Evolutionary conservation across 2,888 invertebrate genomes (phyloP).

Genomic region (Xestia c-nigrum): DNA sequence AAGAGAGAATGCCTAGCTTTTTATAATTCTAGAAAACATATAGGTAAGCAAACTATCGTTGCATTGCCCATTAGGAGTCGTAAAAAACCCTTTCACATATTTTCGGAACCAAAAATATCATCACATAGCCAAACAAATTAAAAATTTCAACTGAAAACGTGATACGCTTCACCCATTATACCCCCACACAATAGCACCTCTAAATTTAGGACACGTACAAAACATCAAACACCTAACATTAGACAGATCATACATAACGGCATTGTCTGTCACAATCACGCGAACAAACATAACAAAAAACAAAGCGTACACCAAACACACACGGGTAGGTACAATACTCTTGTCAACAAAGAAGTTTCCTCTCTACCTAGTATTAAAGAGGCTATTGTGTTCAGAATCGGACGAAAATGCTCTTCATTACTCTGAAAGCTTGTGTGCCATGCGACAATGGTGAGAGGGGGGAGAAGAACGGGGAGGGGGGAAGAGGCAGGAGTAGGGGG

Average conservation of each 20-base stretch:
- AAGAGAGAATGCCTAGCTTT: background rate
- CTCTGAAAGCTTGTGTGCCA: conserved; percentile 90
- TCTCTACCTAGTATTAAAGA: conserved; percentile 90
- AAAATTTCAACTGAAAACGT: background rate
- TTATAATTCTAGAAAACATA: background rate
- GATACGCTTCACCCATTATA: background rate
- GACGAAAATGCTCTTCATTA: conserved; percentile 91
- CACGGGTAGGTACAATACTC: conserved; percentile 85
- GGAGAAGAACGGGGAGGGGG: conserved; percentile 61
- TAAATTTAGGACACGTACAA: conserved; percentile 53
- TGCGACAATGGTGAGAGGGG: conserved; percentile 87
- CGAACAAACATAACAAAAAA: conserved; percentile 84
- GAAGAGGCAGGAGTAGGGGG: conserved; percentile 64
- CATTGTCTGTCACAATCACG: conserved; percentile 85
- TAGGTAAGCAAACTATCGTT: background rate
- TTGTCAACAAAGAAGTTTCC: conserved; percentile 86
- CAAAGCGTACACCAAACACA: conserved; percentile 82
- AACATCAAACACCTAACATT: conserved; percentile 71
- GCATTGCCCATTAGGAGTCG: background rate
- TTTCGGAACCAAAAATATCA: background rate
- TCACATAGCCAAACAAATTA: background rate
- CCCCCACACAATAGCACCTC: conserved; percentile 17
- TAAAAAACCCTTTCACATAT: background rate
- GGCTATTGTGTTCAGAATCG: conserved; percentile 88
- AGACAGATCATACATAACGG: conserved; percentile 70